Base-by-base conservation (phyloP, 2,888 invertebrate genomes). In the Spilosoma lubricipeda region DNA sequence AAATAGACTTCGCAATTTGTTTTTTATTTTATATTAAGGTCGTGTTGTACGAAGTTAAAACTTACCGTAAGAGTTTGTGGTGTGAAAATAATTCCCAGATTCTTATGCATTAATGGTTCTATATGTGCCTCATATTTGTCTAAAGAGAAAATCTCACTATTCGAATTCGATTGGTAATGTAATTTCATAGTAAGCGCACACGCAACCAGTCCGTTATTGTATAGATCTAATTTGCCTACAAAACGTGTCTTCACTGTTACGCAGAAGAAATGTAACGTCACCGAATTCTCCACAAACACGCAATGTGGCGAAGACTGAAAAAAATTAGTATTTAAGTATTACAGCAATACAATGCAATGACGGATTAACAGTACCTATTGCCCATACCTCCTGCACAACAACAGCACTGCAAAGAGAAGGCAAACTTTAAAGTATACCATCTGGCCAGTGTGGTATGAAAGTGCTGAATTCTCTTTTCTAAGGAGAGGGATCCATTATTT, bases 161-260 rank as follows among this genome's bases (percentile, higher is more conserved):
- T 89, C 2, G 93, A 88, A 82, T 95, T 94, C 0, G 87, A 72
- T 77, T 95, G 94, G 80, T 94, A 93, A 70, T 92, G 89, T 48
- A 95, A 80, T 77, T 89, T 91, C 93, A 95, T 95, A 13, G 80
- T 89, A 7, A 95, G 87, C 2, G 88, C 92, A 81, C 92, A 92
- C 0, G 95, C 88, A 39, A 95, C 95, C n/a, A 95, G 87, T 27
- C 95, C 95, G 70, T 93, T 93, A 76, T 95, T 95, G 74, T 94
- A 95, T 27, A 95, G 88, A 79, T 95, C 94, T 67, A 95, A 91
- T 0, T 82, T 80, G 27, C 90, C 95, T 36, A 83, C 86, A 78
- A 92, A 90, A 73, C 82, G 90, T 0, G 93, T 89, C 74, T 95
- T 91, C 9, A 95, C 92, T 30, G 89, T 93, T 8, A 95, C 93